Percentiles rank a stretch among this genome's conserved stretches.
phyloP scores from a whole-genome alignment of 2,113 vertebrate species.

The Sander lucioperca region DNA sequence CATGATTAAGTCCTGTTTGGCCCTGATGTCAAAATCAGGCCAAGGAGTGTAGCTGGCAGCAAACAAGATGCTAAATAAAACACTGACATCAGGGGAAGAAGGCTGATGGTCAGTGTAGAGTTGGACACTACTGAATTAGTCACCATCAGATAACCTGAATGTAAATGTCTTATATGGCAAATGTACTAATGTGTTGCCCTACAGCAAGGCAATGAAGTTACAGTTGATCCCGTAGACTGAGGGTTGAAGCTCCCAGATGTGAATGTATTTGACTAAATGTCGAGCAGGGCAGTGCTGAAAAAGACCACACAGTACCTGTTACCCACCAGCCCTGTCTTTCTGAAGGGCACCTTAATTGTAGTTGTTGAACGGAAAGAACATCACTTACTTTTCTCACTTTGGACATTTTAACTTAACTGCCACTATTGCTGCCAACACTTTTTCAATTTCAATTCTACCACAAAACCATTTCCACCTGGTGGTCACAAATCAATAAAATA shows the following conservation, averaged over 20 bases:
- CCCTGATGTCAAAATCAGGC: constrained; percentile 46
- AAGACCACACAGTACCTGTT: not conserved
- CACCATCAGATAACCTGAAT: not conserved
- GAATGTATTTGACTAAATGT: not conserved
- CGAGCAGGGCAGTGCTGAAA: constrained; percentile 1
- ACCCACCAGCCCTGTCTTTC: not conserved
- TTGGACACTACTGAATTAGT: constrained; percentile 1
- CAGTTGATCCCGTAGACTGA: not conserved
- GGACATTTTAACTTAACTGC: not conserved
- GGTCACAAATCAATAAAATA: constrained; percentile 27
- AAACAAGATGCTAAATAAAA: constrained; percentile 33
- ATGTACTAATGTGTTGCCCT: not conserved
- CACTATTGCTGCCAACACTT: not conserved
- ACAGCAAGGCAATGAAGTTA: not conserved
- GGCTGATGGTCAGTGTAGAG: not conserved
- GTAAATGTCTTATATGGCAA: not conserved
- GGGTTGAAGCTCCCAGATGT: not conserved
- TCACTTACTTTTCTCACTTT: not conserved
- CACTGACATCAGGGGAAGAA: not conserved
- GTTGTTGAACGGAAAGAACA: not conserved
- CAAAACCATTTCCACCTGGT: not conserved
- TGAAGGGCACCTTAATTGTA: not conserved
- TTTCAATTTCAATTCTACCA: too few species aligned
- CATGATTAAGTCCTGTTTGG: constrained; percentile 20
- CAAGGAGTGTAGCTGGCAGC: constrained; percentile 10